Percentiles rank a stretch among this genome's conserved stretches.
Conservation (phyloP, 2,797 vertebrate species). For the Oreonectes daqikongensis region DNA sequence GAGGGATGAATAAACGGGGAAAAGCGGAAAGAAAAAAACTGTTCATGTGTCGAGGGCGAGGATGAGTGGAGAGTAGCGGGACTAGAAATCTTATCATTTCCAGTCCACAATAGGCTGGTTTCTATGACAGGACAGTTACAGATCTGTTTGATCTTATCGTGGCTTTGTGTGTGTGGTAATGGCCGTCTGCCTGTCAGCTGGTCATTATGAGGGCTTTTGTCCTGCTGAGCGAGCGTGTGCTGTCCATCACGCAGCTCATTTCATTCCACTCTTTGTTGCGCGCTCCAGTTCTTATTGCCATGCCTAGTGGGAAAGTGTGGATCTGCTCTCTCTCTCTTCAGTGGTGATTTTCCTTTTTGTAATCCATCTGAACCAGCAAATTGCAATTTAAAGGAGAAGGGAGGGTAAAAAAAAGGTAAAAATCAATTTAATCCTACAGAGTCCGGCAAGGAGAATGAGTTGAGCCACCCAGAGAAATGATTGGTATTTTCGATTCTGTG, state of each 20-base stretch:
- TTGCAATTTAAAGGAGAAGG: slow-evolving; percentile 58
- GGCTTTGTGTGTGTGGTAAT: slow-evolving; percentile 76
- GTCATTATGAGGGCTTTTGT: slow-evolving; percentile 70
- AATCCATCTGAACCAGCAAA: slow-evolving; percentile 51
- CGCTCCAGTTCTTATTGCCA: slow-evolving; percentile 37
- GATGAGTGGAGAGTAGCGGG: slow-evolving; percentile 35
- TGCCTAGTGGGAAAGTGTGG: slow-evolving; percentile 47
- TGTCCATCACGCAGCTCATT: slow-evolving; percentile 77
- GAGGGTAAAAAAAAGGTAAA: slow-evolving; percentile 44
- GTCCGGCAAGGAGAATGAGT: slow-evolving; percentile 60
- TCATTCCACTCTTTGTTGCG: slow-evolving; percentile 57
- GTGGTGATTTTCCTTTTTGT: slow-evolving; percentile 56
- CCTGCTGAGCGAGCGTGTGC: slow-evolving; percentile 65
- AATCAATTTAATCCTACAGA: slow-evolving; percentile 68
- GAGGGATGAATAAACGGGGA: slow-evolving; percentile 51
- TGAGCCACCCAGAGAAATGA: slow-evolving; percentile 66
- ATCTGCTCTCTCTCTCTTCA: slow-evolving; percentile 60
- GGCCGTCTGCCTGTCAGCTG: slow-evolving; percentile 70
- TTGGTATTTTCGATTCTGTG: slow-evolving; percentile 66
- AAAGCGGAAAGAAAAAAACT: slow-evolving; percentile 34
- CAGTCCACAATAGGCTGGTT: slow-evolving; percentile 69
- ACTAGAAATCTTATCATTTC: slow-evolving; percentile 76
- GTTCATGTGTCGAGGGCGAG: slow-evolving; percentile 18
- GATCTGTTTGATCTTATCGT: slow-evolving; percentile 75
- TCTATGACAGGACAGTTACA: slow-evolving; percentile 67